These are phyloP conservation scores for Seira musarum DNA, from an alignment of 2,888 invertebrate species.

Conservation along the genomic window DNA sequence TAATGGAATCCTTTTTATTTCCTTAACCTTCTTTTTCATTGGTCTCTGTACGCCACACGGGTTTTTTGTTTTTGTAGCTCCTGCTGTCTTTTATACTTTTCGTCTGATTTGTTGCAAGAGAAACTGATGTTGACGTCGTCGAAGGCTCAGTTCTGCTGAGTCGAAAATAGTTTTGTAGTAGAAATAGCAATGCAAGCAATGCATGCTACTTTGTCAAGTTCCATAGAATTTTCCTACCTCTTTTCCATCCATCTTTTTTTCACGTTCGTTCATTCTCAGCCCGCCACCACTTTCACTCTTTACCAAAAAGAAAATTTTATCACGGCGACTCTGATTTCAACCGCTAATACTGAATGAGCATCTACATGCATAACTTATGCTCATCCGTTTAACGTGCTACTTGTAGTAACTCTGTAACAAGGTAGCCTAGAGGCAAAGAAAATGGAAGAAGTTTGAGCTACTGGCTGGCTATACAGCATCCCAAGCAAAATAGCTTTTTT, in stretches of 20 bases:
- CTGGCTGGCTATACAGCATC: slow-evolving; percentile 7
- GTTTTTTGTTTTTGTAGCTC: background rate
- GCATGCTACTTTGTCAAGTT: background rate
- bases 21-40: slow-evolving; percentile 13
- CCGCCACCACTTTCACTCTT: slow-evolving; percentile 20
- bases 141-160: background rate
- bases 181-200: slow-evolving; percentile 10
- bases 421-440: slow-evolving; percentile 19
- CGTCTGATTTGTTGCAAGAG: slow-evolving; percentile 46
- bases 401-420: background rate
- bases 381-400: too few species aligned
- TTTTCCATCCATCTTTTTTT: slow-evolving; percentile 12
- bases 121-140: slow-evolving; percentile 50
- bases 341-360: background rate
- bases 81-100: slow-evolving; percentile 27
- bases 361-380: background rate
- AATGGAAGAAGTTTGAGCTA: slow-evolving; percentile 15
- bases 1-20: slow-evolving; percentile 36
- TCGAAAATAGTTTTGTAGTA: background rate
- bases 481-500: slow-evolving; percentile 11
- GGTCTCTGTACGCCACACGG: background rate
- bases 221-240: background rate
- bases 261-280: too few species aligned
- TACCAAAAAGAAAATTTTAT: background rate
- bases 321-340: background rate